Evolutionary conservation across 2,797 vertebrate species (phyloP), one percentile per base, ranked within the genome.

Genomic region (Pipistrellus pygmaeus): DNA sequence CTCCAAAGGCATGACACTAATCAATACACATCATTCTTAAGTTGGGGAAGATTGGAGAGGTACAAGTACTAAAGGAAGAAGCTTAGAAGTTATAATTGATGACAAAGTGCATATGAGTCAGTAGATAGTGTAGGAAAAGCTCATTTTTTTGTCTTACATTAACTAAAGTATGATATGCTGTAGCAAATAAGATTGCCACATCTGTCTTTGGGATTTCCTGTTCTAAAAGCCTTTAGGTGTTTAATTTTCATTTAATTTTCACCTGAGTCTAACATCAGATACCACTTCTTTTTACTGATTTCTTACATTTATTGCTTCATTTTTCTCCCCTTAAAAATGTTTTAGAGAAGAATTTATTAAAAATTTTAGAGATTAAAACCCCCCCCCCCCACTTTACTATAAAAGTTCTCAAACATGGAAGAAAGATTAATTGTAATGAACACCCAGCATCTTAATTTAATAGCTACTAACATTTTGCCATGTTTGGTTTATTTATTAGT

Each of bases 401-500:
- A 30, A 92, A 93, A 84, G 55, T 38, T 25, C 82, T 68, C 12
- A 73, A 78, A 75, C 20, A 84, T 85, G 20, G 8, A 73, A 85
- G 11, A 77, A 11, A 71, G 51, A 91, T 81, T 84, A 81, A 69
- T 85, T 94, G 38, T 51, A 87, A 55, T 32, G 20, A 81, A 25
- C 3, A 75, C 4, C 25, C 17, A 60, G 20, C 25, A 55, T 90
- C 30, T 92, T 60, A 86, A 86, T 94, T 85, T 76, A 68, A 85
- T 41, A 51, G 20, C 32, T 76, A 9, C 51, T 90, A 82, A 69
- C 20, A 68, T 72, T 57, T 85, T 96, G 18, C 38, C 2, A 1
- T 90, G 41, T 88, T 95, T 95, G 44, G 44, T 82, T 85, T 35
- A 64, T 82, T n/a, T 92, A 35, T 69, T 91, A 32, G 44, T 72